A percentile compares a stretch with the other conserved stretches of the same genome.
Evolutionary conservation across 2,113 vertebrate species (phyloP).

Genomic region (Triplophysa tibetana): DNA sequence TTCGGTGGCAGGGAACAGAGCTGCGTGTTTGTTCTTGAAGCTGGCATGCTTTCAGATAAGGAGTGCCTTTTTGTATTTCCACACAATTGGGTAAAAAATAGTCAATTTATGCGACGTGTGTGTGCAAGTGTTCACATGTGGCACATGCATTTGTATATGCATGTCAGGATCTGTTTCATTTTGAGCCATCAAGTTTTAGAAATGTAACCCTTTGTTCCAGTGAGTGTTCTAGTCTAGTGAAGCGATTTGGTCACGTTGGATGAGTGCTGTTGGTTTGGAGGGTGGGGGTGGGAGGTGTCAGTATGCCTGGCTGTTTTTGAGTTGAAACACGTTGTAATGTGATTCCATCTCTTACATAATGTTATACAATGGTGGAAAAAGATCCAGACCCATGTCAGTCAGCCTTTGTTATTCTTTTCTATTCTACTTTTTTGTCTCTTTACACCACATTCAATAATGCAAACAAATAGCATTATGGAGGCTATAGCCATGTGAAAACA

Average conservation of each 20-base stretch:
- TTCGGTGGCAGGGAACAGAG: constrained; percentile 4
- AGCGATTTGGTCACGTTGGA: neutral
- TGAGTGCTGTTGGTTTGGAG: neutral
- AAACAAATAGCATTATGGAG: neutral
- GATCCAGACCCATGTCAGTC: neutral
- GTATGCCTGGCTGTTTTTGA: neutral
- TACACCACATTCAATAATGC: neutral
- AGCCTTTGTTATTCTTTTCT: constrained; percentile 21
- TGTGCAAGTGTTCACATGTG: neutral
- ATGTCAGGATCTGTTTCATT: neutral
- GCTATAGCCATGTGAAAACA: neutral
- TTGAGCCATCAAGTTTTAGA: neutral
- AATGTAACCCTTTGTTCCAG: neutral
- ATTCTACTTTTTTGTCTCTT: neutral
- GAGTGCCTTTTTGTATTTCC: constrained; percentile 3
- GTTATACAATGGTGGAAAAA: constrained; percentile 3
- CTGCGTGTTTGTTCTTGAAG: constrained; percentile 36
- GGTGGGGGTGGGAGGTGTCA: constrained; percentile 3
- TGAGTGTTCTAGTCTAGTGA: neutral
- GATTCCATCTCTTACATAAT: constrained; percentile 28
- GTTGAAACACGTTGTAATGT: constrained; percentile 3
- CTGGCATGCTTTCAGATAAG: neutral
- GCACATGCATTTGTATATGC: neutral
- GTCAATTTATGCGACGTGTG: neutral
- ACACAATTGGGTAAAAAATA: neutral